Base-by-base conservation (phyloP, 2,888 invertebrate species). In the Campoletis raptor region DNA sequence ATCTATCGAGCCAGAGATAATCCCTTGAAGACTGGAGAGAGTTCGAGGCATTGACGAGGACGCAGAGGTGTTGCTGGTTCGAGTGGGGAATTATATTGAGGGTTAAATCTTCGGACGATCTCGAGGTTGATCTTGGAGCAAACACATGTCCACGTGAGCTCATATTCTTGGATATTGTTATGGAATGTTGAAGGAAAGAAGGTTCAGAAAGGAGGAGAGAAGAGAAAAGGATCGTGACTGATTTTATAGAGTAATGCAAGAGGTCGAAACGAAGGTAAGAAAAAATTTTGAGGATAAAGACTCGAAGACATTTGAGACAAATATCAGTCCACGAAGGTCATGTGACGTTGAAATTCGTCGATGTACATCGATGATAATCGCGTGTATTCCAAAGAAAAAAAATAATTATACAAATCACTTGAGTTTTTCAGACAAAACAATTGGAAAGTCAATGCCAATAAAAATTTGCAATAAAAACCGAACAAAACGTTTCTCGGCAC, bases 1-100 rank as follows among this genome's bases (percentile, higher is more conserved):
- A 86, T 88, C 88, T 86, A 77, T 79, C 78, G 76, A 45, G 72
- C n/a, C 69, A n/a, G n/a, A 64, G 81, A 84, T 87, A 83, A 81
- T 85, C 83, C 85, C 61, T 80, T 61, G 61, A 57, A 76, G 52
- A 15, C 77, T 24, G 10, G 10, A 21, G 45, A 77, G 69, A 54
- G 48, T 40, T 61, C 66, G 87, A 40, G 72, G 79, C 74, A 82
- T 84, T 85, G 79, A 81, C 84, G 83, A 87, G 83, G 79, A 84
- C 76, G 76, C 70, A 77, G 36, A 36, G 57, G 45, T 70, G 48
- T 57, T 70, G 48, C 45, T 54, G 76, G 83, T 77, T 87, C 85
- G 79, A 72, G 73, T 42, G 66, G 77, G 81, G 15, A 18, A 18
- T 48, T 48, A 85, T 85, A 81, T 73, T 85, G 54, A 72, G 37